Conservation (phyloP, 2,113 vertebrate species). For the Alectura lathami region DNA sequence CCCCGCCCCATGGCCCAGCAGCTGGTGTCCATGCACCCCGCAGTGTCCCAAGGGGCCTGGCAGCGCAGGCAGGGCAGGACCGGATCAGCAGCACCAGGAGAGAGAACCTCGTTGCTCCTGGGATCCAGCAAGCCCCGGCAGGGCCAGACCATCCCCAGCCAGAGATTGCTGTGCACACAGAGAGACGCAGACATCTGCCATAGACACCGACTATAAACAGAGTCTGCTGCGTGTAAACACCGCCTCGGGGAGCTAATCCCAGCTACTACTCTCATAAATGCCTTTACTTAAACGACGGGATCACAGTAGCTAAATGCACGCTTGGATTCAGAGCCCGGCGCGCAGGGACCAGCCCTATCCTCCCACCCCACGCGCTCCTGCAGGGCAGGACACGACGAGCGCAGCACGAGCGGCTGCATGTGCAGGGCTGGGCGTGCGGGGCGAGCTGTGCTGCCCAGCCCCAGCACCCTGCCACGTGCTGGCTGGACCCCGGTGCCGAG, state of each 20-base stretch:
- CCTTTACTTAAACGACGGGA: background rate
- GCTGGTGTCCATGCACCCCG: accelerated
- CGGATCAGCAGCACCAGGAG: accelerated
- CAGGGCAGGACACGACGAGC: background rate
- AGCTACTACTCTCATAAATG: background rate
- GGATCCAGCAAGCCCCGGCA: background rate
- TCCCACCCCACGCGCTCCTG: background rate
- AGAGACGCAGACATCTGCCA: background rate
- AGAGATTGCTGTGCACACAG: accelerated
- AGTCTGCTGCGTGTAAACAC: background rate
- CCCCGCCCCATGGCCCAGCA: accelerated
- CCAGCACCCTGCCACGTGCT: accelerated
- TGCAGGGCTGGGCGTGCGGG: accelerated
- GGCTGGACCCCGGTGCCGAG: accelerated
- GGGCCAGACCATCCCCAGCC: accelerated
- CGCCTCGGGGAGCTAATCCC: background rate
- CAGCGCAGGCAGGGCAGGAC: background rate
- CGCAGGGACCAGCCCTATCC: background rate
- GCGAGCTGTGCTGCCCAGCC: accelerated
- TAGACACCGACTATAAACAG: background rate
- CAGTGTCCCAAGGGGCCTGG: background rate
- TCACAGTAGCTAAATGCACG: background rate
- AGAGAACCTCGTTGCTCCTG: accelerated
- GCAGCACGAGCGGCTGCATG: background rate
- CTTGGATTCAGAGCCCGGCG: background rate